Evolutionary conservation across 2,888 invertebrate genomes (phyloP).

Genomic region (Gastrophysa polygoni): DNA sequence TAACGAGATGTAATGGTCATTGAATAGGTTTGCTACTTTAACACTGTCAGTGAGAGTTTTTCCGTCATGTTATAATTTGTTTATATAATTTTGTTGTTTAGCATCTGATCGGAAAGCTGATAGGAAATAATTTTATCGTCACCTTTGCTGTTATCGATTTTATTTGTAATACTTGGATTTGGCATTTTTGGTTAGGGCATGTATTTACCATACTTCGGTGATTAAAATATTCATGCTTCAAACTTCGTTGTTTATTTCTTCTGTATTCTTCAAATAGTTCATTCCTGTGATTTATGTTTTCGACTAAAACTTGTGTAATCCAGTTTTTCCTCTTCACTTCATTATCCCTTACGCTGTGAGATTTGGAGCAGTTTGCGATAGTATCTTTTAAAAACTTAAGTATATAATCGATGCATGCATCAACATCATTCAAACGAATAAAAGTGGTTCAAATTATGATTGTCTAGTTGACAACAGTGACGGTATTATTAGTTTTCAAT

Average conservation of each 20-base stretch:
- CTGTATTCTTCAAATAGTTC: neutral
- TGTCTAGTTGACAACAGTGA: too few relatives aligned
- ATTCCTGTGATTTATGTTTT: slow-evolving; percentile 3
- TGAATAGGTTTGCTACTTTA: too few relatives aligned
- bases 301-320: neutral
- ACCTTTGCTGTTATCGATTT: slow-evolving; percentile 5
- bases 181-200: neutral
- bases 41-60: too few relatives aligned
- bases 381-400: neutral
- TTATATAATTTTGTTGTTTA: slow-evolving; percentile 1
- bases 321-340: slow-evolving; percentile 4
- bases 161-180: neutral
- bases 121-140: neutral
- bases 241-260: neutral
- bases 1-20: too few relatives aligned
- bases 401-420: neutral
- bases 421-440: neutral
- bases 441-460: neutral
- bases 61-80: slow-evolving; percentile 5
- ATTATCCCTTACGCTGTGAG: neutral
- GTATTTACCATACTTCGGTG: slow-evolving; percentile 2
- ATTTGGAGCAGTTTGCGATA: too few relatives aligned
- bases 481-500: too few relatives aligned
- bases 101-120: too few relatives aligned
- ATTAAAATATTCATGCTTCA: neutral